Evolutionary conservation across 2,888 invertebrate species (phyloP).

Genomic region (Drosophila mimica): DNA sequence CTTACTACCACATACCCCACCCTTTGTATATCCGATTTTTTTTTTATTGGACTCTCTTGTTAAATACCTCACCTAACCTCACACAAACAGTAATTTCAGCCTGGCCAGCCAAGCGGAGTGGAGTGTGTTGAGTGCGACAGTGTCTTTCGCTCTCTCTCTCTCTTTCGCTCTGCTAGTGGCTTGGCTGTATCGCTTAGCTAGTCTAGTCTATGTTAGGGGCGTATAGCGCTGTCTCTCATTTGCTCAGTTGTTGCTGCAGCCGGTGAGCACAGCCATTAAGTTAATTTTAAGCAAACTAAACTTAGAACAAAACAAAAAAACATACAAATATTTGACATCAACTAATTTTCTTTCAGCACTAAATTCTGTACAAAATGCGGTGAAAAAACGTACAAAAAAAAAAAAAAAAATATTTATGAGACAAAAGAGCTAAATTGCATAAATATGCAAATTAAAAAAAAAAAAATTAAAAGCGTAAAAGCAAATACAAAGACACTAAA

Average conservation of each 20-base stretch:
- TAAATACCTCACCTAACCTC: neutral
- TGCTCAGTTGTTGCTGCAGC: constrained; percentile 10
- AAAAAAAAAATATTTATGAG: constrained; percentile 35
- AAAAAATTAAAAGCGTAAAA: constrained; percentile 21
- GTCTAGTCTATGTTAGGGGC: constrained; percentile 36
- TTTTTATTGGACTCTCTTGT: neutral
- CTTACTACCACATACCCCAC: neutral
- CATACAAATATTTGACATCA: constrained; percentile 27
- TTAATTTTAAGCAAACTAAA: constrained; percentile 42
- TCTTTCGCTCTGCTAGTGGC: constrained; percentile 30
- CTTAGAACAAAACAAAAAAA: constrained; percentile 22
- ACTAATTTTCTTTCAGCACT: constrained; percentile 70
- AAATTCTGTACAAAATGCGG: constrained; percentile 69
- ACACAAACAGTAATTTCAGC: neutral
- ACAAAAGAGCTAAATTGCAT: constrained; percentile 22
- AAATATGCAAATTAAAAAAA: constrained; percentile 17
- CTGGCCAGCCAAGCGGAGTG: neutral
- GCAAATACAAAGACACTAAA: constrained; percentile 24
- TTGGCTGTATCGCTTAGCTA: constrained; percentile 31
- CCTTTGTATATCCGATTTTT: neutral
- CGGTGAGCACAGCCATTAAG: constrained; percentile 38
- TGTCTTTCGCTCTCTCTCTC: constrained; percentile 8
- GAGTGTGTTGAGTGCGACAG: neutral
- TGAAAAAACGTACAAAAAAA: constrained; percentile 53
- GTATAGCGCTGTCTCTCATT: constrained; percentile 29